Percentiles rank a stretch among this genome's conserved stretches.
phyloP scores from a whole-genome alignment of 2,113 vertebrate genomes.

The Mus musculus region DNA sequence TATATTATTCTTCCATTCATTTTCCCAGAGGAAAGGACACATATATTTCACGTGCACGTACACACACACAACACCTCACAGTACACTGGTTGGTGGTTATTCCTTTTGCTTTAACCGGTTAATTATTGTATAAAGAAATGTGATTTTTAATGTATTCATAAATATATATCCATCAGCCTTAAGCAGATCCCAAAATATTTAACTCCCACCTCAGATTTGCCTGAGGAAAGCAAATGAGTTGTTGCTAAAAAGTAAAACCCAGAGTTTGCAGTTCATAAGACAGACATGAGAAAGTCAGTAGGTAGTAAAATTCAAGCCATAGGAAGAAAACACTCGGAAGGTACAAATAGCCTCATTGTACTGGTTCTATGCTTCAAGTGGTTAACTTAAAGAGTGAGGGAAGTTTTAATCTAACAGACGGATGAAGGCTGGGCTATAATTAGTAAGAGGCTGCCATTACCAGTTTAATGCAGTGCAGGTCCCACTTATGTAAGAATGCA shows the following conservation, averaged over 20 bases:
- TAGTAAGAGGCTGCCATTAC: conserved; percentile 36
- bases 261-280: conserved; percentile 29
- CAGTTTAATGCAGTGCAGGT: conserved; percentile 30
- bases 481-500: conserved; percentile 46
- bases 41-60: background rate
- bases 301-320: background rate
- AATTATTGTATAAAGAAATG: conserved; percentile 15
- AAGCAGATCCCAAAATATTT: background rate
- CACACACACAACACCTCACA: background rate
- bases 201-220: background rate
- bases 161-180: background rate
- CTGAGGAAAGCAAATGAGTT: conserved; percentile 3
- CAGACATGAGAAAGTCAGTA: background rate
- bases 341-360: conserved; percentile 16
- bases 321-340: conserved; percentile 3
- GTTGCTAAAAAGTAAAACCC: background rate
- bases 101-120: background rate
- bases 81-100: background rate
- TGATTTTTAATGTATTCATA: conserved; percentile 47
- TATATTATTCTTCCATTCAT: background rate
- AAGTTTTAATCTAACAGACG: conserved; percentile 28
- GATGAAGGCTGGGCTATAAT: conserved; percentile 41
- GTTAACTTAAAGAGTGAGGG: conserved; percentile 7
- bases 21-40: background rate
- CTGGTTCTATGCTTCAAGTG: conserved; percentile 37